These are phyloP conservation scores for Montipora capricornis DNA, from an alignment of 64 coral and sea anemone species.

Conservation along the genomic window DNA sequence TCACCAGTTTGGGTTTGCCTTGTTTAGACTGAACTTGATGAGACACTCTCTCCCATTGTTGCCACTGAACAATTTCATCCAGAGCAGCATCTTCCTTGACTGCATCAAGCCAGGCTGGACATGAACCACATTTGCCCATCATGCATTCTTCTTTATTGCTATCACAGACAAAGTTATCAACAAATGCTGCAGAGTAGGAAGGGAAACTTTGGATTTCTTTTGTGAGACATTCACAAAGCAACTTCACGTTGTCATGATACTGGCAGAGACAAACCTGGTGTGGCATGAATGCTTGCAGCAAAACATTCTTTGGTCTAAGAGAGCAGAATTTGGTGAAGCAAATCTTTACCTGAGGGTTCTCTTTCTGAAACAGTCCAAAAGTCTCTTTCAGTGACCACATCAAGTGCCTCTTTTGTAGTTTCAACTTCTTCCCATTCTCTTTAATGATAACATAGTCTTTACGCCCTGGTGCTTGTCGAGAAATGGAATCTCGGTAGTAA, in stretches of 20 bases:
- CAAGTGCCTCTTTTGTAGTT: background rate
- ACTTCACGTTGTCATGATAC: slow-evolving; percentile 76
- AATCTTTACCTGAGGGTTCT: slow-evolving; percentile 63
- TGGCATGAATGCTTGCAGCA: slow-evolving; percentile 60
- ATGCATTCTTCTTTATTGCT: slow-evolving; percentile 67
- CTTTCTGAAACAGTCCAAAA: slow-evolving; percentile 65
- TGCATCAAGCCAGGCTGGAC: slow-evolving; percentile 56
- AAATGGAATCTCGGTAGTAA: slow-evolving; percentile 65
- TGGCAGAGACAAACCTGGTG: slow-evolving; percentile 65
- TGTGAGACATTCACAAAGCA: slow-evolving; percentile 65
- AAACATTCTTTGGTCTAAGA: slow-evolving; percentile 70
- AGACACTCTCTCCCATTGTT: slow-evolving; percentile 61
- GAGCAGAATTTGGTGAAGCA: slow-evolving; percentile 72
- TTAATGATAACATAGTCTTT: slow-evolving; percentile 34
- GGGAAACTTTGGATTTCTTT: slow-evolving; percentile 60
- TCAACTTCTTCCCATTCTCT: no score
- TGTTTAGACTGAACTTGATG: slow-evolving; percentile 2
- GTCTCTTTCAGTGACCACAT: slow-evolving; percentile 73
- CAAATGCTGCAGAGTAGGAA: slow-evolving; percentile 65
- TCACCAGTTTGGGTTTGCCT: background rate
- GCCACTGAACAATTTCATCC: slow-evolving; percentile 40
- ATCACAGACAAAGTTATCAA: slow-evolving; percentile 64
- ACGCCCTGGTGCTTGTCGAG: slow-evolving; percentile 63
- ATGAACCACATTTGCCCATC: slow-evolving; percentile 57
- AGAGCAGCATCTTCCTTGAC: slow-evolving; percentile 46